Percentiles rank a stretch among this genome's conserved stretches.
Conservation (phyloP, 2,888 invertebrate species). For the Megalurothrips usitatus region DNA sequence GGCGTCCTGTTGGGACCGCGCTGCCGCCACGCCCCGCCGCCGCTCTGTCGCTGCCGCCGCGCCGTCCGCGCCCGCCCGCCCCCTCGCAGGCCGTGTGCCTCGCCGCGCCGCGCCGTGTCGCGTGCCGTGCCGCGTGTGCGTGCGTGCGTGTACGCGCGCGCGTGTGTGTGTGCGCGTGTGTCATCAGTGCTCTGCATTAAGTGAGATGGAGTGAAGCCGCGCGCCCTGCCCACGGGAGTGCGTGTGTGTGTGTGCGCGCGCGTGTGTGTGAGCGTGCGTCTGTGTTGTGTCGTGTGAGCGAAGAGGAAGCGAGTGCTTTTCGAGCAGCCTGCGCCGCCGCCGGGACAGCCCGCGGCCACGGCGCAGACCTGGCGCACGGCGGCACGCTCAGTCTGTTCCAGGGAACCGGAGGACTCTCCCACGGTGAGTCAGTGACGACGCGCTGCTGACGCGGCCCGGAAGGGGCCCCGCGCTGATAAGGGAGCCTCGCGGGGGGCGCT, state of each 20-base stretch:
- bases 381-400: slow-evolving; percentile 22
- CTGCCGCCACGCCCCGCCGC: neutral
- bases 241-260: too few relatives aligned
- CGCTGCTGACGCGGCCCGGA: neutral
- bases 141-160: neutral
- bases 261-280: neutral
- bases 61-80: too few relatives aligned
- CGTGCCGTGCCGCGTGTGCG: neutral
- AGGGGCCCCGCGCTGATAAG: too few relatives aligned
- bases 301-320: too few relatives aligned
- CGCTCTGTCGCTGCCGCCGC: too few relatives aligned
- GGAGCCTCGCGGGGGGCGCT: too few relatives aligned
- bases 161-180: slow-evolving; percentile 4
- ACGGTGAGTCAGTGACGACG: neutral
- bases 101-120: neutral
- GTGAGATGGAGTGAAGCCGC: slow-evolving; percentile 15
- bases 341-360: neutral
- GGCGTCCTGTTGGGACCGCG: neutral
- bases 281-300: neutral
- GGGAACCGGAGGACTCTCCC: slow-evolving; percentile 9
- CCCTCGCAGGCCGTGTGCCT: neutral
- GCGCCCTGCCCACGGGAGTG: neutral
- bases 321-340: neutral
- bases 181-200: neutral
- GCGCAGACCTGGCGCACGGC: slow-evolving; percentile 7